These are phyloP conservation scores for Chiropotes sagulatus DNA, from an alignment of 2,797 vertebrate genomes.

Conservation along the genomic window DNA sequence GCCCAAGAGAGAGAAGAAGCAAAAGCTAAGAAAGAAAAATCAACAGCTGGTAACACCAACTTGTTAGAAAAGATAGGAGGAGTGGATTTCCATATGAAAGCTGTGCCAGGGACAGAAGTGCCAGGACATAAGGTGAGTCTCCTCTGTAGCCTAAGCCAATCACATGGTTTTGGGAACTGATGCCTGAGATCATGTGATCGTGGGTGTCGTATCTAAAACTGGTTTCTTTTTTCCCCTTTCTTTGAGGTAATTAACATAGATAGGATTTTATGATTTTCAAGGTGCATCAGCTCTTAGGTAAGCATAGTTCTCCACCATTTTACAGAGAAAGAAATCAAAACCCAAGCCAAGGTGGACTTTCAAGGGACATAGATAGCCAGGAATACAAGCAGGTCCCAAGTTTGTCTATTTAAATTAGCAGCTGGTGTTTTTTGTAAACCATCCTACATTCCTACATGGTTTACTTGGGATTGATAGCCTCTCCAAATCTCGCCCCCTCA, in stretches of 20 bases:
- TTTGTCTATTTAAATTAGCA: background rate
- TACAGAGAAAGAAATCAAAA: constrained; percentile 17
- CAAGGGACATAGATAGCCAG: background rate
- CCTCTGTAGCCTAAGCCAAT: background rate
- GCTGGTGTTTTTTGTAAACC: background rate
- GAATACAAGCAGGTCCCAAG: background rate
- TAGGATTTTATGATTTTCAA: background rate
- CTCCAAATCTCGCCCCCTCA: background rate
- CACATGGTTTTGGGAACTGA: background rate
- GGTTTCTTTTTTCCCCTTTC: background rate
- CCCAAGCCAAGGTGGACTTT: background rate
- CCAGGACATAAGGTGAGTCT: constrained; percentile 91
- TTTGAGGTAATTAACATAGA: background rate
- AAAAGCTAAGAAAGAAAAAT: constrained; percentile 78
- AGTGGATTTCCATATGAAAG: constrained; percentile 93
- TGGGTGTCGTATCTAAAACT: background rate
- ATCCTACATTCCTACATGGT: background rate
- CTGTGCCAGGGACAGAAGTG: constrained; percentile 96
- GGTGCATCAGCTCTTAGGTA: background rate
- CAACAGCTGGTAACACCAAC: constrained; percentile 78
- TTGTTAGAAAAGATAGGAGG: constrained; percentile 88
- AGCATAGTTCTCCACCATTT: background rate
- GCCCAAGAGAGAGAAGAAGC: constrained; percentile 89
- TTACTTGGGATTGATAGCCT: background rate
- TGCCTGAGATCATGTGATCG: background rate